These are phyloP conservation scores for Amiota mariae DNA, from an alignment of 2,888 invertebrate genomes.

Conservation along the genomic window DNA sequence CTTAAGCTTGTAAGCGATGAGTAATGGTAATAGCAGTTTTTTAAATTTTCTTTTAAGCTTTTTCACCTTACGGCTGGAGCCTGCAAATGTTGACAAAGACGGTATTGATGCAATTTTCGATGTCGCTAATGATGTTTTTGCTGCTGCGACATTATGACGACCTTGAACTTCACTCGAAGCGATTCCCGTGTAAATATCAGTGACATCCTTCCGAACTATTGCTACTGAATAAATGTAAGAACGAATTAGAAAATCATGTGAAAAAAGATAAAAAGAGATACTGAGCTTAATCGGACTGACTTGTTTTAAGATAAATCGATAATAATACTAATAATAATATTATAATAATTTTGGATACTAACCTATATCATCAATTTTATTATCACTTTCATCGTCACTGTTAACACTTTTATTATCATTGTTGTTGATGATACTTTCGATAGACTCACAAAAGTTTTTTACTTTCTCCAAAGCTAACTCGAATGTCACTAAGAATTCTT, in stretches of 20 bases:
- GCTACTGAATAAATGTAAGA: background rate
- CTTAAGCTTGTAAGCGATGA: constrained; percentile 88
- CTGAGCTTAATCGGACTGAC: no score
- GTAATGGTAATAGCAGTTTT: constrained; percentile 82
- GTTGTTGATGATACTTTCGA: constrained; percentile 55
- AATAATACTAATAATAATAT: no score
- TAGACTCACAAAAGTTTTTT: constrained; percentile 54
- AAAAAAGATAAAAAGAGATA: constrained; percentile 12
- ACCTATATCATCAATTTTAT: constrained; percentile 5
- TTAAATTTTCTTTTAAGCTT: constrained; percentile 78
- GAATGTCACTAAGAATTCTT: constrained; percentile 53
- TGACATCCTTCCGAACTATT: constrained; percentile 26
- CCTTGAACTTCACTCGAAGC: constrained; percentile 60
- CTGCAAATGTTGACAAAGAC: constrained; percentile 3
- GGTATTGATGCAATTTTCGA: constrained; percentile 11
- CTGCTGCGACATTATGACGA: constrained; percentile 40
- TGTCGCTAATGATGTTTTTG: constrained; percentile 33
- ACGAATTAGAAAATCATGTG: constrained; percentile 24
- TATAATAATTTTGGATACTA: background rate
- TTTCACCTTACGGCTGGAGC: constrained; percentile 67
- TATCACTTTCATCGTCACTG: background rate
- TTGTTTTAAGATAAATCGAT: no score
- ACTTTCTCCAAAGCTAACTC: constrained; percentile 54
- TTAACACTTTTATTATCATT: constrained; percentile 34
- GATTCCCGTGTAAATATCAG: constrained; percentile 11